Base-by-base conservation (phyloP, 2,797 vertebrate species). In the Anas acuta region DNA sequence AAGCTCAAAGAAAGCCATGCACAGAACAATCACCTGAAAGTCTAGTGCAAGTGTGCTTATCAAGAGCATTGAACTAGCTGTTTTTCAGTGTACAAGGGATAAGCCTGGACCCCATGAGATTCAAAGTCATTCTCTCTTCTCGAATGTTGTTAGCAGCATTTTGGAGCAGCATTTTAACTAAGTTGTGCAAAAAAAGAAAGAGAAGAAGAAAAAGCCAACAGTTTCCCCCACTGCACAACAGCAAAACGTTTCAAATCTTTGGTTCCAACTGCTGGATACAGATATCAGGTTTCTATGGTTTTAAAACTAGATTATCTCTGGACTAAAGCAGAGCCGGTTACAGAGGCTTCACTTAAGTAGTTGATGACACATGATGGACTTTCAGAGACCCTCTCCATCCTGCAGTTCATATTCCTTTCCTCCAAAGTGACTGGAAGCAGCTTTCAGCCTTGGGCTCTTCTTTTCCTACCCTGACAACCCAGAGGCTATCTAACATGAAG, bases 161-260 rank as follows among this genome's bases (percentile, higher is more conserved):
- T 93, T 91, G 90, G 13, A 85, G 72, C 61, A 89, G 69, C 67
- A 85, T 90, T 95, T 95, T 87, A 87, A 89, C 28, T 45, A 93
- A 87, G 35, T 39, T 93, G 26, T 80, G 45, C 54, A 80, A 53
- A 95, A 71, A 7, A 89, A 58, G 76, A 88, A 88, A 19, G 12
- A 72, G 61, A 81, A 71, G 32, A 23, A 65, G 28, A 75, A 93
- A 45, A 87, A 89, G 69, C 19, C 58, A 69, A 62, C 32, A 39
- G 13, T 60, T 84, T 93, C 58, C 22, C 45, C 60, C 79, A 56
- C 47, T 91, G 66, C 32, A 47, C 54, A 81, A 30, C 43, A 89
- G 79, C 84, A 92, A 90, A 94, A 93, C 39, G 22, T 94, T 95
- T 95, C 87, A 86, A 70, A 33, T 83, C 45, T 43, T 75, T 37